Conservation (phyloP, 2,797 vertebrate species). For the Phyllotis vaccarum region DNA sequence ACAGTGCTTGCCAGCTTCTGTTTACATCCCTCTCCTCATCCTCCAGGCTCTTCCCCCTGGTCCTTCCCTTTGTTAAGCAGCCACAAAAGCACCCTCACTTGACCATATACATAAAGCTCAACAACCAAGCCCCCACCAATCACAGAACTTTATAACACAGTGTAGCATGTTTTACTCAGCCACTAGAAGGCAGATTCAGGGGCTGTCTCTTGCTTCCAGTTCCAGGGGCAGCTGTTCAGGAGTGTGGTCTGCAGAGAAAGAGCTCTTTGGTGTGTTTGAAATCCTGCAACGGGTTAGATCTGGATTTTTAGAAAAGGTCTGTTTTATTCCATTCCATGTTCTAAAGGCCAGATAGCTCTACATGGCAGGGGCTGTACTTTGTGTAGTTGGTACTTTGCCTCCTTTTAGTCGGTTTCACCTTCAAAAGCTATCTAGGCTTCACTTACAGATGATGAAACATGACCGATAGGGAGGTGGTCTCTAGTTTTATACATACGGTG, state of each 20-base stretch:
- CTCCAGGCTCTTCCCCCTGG: background rate
- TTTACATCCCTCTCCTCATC: background rate
- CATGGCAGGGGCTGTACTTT: background rate
- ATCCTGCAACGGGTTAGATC: background rate
- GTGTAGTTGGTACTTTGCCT: background rate
- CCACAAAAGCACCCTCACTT: background rate
- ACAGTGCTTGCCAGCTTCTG: background rate
- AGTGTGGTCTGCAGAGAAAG: background rate
- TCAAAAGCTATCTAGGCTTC: background rate
- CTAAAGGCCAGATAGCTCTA: background rate
- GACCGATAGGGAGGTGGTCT: background rate
- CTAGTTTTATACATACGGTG: too few relatives aligned
- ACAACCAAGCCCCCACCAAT: background rate
- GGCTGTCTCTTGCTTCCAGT: background rate
- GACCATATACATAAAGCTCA: background rate
- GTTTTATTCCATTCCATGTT: background rate
- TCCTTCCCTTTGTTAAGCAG: background rate
- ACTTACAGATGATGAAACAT: background rate
- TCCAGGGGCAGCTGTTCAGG: background rate
- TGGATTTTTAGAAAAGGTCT: conserved; percentile 25
- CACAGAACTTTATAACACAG: background rate
- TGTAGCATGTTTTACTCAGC: background rate
- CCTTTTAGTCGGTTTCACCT: background rate
- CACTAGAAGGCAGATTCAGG: background rate
- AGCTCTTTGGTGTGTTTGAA: background rate